phyloP scores from a whole-genome alignment of 2,797 vertebrate genomes.

The Pampus argenteus region DNA sequence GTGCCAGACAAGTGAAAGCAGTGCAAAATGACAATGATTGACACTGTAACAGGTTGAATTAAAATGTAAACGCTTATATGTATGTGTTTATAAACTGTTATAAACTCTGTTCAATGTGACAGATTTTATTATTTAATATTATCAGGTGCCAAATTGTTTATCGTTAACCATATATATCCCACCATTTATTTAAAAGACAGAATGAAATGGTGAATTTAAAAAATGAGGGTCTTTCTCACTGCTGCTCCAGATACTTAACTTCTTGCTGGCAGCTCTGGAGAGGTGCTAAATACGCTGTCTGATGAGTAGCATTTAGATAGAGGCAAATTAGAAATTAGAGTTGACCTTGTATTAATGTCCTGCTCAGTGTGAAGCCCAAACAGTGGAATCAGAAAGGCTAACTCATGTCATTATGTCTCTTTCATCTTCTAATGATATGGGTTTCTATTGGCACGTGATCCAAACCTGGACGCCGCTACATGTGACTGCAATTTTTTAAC shows the following conservation, averaged over 20 bases:
- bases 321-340: conserved; percentile 67
- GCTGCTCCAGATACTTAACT: not conserved
- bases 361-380: conserved; percentile 56
- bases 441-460: conserved; percentile 34
- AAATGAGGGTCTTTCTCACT: not conserved
- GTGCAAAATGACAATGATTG: conserved; percentile 70
- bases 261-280: conserved; percentile 38
- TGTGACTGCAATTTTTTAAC: conserved; percentile 13
- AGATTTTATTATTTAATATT: not conserved
- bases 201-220: conserved; percentile 25
- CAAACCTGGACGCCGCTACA: conserved; percentile 31
- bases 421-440: conserved; percentile 46
- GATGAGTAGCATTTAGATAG: conserved; percentile 65
- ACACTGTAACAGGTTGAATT: conserved; percentile 74
- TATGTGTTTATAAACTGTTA: not conserved
- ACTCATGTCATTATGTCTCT: conserved; percentile 60
- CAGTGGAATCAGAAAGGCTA: conserved; percentile 58
- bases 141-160: conserved; percentile 6
- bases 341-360: conserved; percentile 64
- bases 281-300: conserved; percentile 50
- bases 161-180: not conserved
- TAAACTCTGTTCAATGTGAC: not conserved
- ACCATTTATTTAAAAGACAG: conserved; percentile 18
- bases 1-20: conserved; percentile 80
- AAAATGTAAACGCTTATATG: not conserved